A percentile compares a stretch with the other conserved stretches of the same genome.
Conservation (phyloP, 2,113 vertebrate genomes). For the Paracanthobrama guichenoti region DNA sequence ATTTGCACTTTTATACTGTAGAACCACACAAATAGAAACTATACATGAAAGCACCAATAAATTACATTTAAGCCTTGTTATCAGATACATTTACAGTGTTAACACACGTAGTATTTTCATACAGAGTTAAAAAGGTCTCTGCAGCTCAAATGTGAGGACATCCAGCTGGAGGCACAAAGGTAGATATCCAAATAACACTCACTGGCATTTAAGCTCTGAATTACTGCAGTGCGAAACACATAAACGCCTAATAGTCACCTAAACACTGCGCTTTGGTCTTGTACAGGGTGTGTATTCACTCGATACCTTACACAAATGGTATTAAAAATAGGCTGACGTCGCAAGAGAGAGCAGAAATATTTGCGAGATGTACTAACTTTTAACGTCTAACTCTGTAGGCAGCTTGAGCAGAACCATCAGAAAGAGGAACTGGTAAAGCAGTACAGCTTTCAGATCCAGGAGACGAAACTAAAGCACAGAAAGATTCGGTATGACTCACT, state of each 20-base stretch:
- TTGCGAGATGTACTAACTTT: background rate
- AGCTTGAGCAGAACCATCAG: slow-evolving; percentile 64
- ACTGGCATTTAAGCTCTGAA: background rate
- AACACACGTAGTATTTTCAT: background rate
- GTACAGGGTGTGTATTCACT: slow-evolving; percentile 23
- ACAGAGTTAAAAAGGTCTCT: slow-evolving; percentile 51
- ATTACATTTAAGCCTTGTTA: background rate
- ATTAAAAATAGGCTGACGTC: background rate
- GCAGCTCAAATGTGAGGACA: slow-evolving; percentile 70
- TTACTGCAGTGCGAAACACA: background rate
- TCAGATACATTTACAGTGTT: slow-evolving; percentile 3
- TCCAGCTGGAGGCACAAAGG: slow-evolving; percentile 66
- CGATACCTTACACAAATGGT: background rate
- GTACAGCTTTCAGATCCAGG: slow-evolving; percentile 73
- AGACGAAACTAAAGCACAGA: slow-evolving; percentile 71
- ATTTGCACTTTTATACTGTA: background rate
- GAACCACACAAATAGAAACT: no score
- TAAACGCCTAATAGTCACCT: no score
- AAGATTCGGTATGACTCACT: slow-evolving; percentile 68
- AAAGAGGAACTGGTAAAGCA: slow-evolving; percentile 67
- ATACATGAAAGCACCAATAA: background rate
- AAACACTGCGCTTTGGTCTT: background rate
- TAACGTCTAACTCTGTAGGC: slow-evolving; percentile 55
- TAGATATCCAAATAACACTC: slow-evolving; percentile 38
- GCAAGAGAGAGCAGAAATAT: background rate